Evolutionary conservation across 2,113 vertebrate species (phyloP), one percentile per base, ranked within the genome.

Genomic region (Polypterus bichir): DNA sequence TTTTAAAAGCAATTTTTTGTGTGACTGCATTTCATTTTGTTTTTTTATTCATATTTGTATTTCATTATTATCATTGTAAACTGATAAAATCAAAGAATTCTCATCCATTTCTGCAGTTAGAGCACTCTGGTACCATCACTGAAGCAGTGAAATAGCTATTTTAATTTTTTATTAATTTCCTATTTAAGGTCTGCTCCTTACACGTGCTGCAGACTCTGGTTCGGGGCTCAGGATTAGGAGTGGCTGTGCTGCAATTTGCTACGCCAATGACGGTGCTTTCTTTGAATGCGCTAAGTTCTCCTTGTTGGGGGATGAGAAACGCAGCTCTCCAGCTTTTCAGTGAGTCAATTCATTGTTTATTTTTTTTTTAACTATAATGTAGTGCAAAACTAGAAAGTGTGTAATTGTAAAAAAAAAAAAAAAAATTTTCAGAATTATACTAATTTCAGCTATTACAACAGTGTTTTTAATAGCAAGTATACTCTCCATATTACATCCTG

Each of bases 231-330:
- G 80, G 79, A 64, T 76, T 93, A 61, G 88, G 85, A 1, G 53
- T 67, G 0, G 79, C 80, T 0, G 65, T 93, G 63, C 81, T 91
- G 62, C 79, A 74, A 54, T 83, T 87, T 6, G 70, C 83, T 2
- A 68, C 84, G 0, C 70, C 76, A 0, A 77, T 92, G 52, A 74
- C 83, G 71, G 71, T 79, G 10, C 65, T 93, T 70, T 84, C 87
- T 0, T 79, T 95, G 58, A 77, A 3, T 10, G 77, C 87, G 5
- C 72, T 95, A 48, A 75, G 78, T 47, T 93, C 92, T 0, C 81
- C 88, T 0, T 92, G 87, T 77, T 95, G 92, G 92, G 89, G 88
- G 65, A 91, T 95, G 91, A 90, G 90, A 71, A 94, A 95, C 0
- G 92, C 92, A 0, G 87, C 91, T 52, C 81, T 91, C 69, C 92